These are phyloP conservation scores for Cryptomyrus ogoouensis DNA, from an alignment of 2,113 vertebrate genomes.

Conservation along the genomic window DNA sequence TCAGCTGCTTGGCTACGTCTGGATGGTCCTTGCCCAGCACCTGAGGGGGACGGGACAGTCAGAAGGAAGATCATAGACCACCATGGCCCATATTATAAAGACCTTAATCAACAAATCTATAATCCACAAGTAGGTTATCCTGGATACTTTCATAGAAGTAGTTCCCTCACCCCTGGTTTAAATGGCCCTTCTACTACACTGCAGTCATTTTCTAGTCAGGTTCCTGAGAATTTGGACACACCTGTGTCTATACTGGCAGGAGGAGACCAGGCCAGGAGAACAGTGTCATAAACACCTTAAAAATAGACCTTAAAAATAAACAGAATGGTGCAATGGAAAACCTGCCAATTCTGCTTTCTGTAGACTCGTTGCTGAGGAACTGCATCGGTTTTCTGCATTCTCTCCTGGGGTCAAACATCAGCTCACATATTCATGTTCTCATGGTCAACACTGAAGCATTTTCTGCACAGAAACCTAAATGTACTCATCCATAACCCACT, in stretches of 20 bases:
- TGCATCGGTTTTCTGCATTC: neutral
- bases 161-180: neutral
- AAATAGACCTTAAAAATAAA: neutral
- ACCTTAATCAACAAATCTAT: neutral
- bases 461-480: neutral
- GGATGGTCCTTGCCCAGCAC: constrained; percentile 92
- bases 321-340: neutral
- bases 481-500: neutral
- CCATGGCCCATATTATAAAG: neutral
- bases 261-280: neutral
- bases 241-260: neutral
- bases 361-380: neutral
- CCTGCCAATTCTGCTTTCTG: neutral
- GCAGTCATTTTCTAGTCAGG: neutral
- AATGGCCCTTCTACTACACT: neutral
- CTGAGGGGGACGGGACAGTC: constrained; percentile 51
- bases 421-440: neutral
- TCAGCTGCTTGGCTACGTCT: constrained; percentile 96
- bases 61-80: neutral
- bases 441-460: neutral
- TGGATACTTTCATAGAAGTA: neutral
- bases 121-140: neutral
- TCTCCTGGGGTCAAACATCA: neutral
- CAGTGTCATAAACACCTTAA: neutral
- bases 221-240: neutral